Base-by-base conservation (phyloP, 2,888 invertebrate species). In the Alsophila aescularia region DNA sequence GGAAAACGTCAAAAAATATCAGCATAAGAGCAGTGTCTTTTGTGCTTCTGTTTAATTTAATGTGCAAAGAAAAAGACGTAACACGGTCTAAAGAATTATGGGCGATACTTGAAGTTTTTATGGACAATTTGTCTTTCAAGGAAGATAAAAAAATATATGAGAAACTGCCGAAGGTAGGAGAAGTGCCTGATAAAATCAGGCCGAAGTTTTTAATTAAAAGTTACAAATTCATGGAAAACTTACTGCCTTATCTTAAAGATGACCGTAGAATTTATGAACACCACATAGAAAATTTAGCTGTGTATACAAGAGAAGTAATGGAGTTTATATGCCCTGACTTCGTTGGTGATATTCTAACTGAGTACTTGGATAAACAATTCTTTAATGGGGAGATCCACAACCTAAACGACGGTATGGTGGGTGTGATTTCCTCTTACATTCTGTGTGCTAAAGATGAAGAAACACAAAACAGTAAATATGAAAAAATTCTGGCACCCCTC, bases 1-100 rank as follows among this genome's bases (percentile, higher is more conserved):
- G 87, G 85, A 73, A 76, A 41, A 58, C 66, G 2, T 72, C 77
- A 12, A 81, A 83, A 69, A 85, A 86, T 59, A 60, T 70, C n/a
- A 79, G 77, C 34, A 84, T 87, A 14, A 69, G 85, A 47, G 66
- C 72, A n/a, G 78, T 83, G 40, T 72, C 84, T 49, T 86, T 85
- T 58, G 74, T 74, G 58, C 73, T 75, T 41, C 76, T 81, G 7
- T 78, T 70, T 53, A 67, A 77, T 29, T 59, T 83, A 4, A 59
- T 86, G 21, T 73, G 77, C 42, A 74, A 74, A 45, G 79, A 83
- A 66, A 80, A 75, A 42, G 66, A 80, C 49, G 54, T 68, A 2
- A 43, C 16, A 8, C 79, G 69, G 48, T 64, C 72, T 6, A 45
- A 62, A 27, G 66, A 72, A 39, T 52, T 81, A 6, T 85, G 83